Evolutionary conservation across 2,113 vertebrate genomes (phyloP).

Genomic region (Murina feae): DNA sequence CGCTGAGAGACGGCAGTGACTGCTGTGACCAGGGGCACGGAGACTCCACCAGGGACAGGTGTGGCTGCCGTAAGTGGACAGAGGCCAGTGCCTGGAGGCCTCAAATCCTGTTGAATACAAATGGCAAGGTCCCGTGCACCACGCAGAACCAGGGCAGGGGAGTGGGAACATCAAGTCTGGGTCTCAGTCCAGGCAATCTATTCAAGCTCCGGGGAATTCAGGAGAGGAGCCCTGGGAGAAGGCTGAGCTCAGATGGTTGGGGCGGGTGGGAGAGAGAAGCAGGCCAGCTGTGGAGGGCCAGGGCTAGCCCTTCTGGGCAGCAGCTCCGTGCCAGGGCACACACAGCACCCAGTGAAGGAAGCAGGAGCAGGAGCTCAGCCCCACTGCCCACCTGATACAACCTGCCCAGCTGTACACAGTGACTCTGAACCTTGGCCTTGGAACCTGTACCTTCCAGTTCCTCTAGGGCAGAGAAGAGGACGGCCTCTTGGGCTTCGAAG

Average conservation of each 20-base stretch:
- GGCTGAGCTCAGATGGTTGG: background rate
- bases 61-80: background rate
- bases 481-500: background rate
- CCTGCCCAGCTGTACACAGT: background rate
- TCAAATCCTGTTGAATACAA: background rate
- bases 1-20: background rate
- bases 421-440: background rate
- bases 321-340: background rate
- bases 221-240: background rate
- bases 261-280: background rate
- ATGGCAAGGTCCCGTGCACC: background rate
- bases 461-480: background rate
- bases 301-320: background rate
- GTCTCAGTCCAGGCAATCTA: background rate
- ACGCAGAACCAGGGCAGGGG: background rate
- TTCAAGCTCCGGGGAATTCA: background rate
- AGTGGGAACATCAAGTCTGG: background rate
- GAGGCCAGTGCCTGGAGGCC: background rate
- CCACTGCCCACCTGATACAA: background rate
- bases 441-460: background rate
- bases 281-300: background rate
- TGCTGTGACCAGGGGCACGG: background rate
- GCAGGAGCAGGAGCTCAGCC: background rate
- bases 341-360: background rate
- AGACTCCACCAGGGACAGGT: background rate